Percentiles rank a stretch among this genome's conserved stretches.
Conservation (phyloP, 1,140 invertebrate genomes). For the Hylaeus anthracinus region DNA sequence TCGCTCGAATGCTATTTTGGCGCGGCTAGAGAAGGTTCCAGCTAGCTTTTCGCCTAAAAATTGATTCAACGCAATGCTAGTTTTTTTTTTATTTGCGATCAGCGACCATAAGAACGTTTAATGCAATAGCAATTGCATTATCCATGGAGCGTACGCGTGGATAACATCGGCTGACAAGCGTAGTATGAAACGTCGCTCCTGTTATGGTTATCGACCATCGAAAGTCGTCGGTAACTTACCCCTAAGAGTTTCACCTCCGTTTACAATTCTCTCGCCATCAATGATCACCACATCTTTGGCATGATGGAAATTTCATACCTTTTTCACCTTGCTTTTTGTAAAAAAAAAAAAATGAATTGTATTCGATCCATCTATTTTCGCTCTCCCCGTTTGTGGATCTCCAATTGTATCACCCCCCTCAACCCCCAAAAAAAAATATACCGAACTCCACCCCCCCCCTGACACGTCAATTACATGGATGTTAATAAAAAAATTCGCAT, state of each 20-base stretch:
- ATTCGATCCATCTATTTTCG: constrained; percentile 4
- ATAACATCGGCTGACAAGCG: constrained; percentile 23
- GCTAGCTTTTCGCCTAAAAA: constrained; percentile 45
- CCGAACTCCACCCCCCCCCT: not conserved
- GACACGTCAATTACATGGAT: constrained; percentile 9
- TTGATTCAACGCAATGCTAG: constrained; percentile 44
- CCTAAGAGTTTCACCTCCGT: constrained; percentile 13
- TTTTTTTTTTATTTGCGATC: constrained; percentile 20
- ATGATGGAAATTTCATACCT: constrained; percentile 7
- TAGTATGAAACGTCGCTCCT: constrained; percentile 36
- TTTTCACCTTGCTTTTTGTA: constrained; percentile 9
- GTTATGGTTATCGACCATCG: constrained; percentile 57
- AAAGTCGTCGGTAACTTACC: constrained; percentile 61
- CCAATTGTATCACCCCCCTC: not conserved
- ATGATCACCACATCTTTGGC: constrained; percentile 20
- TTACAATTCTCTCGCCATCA: not conserved
- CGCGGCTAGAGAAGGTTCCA: constrained; percentile 24
- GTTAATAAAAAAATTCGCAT: constrained; percentile 49
- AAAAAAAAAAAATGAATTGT: not conserved
- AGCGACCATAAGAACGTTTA: constrained; percentile 14
- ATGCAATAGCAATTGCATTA: constrained; percentile 44
- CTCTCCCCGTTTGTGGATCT: not conserved
- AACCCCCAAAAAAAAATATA: constrained; percentile 7
- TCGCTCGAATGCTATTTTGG: constrained; percentile 41
- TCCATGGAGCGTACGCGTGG: constrained; percentile 38